These are phyloP conservation scores for Apis cerana DNA, from an alignment of 1,140 invertebrate genomes.

Conservation along the genomic window DNA sequence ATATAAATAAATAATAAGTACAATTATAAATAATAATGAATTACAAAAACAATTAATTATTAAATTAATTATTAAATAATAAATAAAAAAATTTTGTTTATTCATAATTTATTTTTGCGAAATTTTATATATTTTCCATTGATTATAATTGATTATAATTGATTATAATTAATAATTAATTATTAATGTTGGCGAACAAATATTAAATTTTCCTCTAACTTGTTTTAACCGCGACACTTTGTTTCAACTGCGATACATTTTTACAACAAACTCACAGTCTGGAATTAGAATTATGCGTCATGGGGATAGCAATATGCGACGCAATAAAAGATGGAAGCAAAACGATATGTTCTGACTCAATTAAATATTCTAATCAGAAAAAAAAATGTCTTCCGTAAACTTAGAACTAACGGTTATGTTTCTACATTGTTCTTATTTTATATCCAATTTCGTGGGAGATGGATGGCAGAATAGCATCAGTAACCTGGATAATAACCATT, in stretches of 20 bases:
- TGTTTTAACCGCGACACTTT: neutral
- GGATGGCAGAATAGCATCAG: no score
- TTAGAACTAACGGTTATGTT: slow-evolving; percentile 22
- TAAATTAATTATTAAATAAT: no score
- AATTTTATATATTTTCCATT: no score
- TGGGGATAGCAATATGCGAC: neutral
- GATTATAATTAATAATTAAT: slow-evolving; percentile 14
- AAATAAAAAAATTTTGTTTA: no score
- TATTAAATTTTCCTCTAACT: slow-evolving; percentile 15
- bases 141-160: no score
- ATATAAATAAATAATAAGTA: no score
- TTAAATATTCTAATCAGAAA: slow-evolving; percentile 11
- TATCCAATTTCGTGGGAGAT: neutral
- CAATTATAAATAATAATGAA: no score
- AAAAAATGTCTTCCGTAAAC: slow-evolving; percentile 40
- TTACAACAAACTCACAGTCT: neutral
- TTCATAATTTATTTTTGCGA: no score
- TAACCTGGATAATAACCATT: no score
- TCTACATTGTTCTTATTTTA: neutral
- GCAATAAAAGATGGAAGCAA: slow-evolving; percentile 37
- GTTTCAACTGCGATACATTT: neutral
- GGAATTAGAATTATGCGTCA: slow-evolving; percentile 28
- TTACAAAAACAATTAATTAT: no score
- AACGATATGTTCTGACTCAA: slow-evolving; percentile 33
- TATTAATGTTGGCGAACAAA: neutral